Evolutionary conservation across 2,113 vertebrate species (phyloP), one percentile per base, ranked within the genome.

Genomic region (Calyptomena viridis): DNA sequence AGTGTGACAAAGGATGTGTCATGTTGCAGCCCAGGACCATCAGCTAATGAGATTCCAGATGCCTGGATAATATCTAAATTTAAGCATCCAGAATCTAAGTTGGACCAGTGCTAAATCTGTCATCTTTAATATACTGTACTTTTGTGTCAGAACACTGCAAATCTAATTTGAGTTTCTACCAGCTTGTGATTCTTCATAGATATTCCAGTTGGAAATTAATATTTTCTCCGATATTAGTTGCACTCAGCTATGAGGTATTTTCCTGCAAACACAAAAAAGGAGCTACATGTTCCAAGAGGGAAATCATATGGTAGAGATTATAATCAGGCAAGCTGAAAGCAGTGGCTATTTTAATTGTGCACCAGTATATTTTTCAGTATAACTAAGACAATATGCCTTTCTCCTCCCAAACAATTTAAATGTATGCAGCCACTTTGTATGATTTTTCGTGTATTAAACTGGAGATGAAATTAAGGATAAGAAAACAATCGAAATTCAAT

Each of bases 281-380:
- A 87, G 69, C 28, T 73, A 37, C 40, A 37, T 56, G 58, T 67
- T 97, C 84, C 91, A 91, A 64, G 40, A 87, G 47, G 15, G 22
- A 81, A 82, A n/a, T 84, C 73, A 94, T 97, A 91, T 89, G 91
- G 87, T 63, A 71, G 39, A 82, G 56, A 96, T 92, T 92, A 97
- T 44, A 87, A 92, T 94, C 73, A 89, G 91, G 58, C 80, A 94
- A 60, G 22, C 69, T 89, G 78, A 89, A 66, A 94, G 93, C 91
- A 76, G 52, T 72, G 74, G 58, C 81, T 74, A 56, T 89, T 94
- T 84, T 84, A 89, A 94, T 93, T 94, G 69, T 73, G 49, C 52
- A 89, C 31, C 40, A 49, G 87, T 84, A 10, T 46, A 37, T 50
- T 86, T 92, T 81, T 75, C 56, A 52, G 33, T 33, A 2, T 72